Conservation (phyloP, 2,888 invertebrate species). For the Hemithea aestivaria region DNA sequence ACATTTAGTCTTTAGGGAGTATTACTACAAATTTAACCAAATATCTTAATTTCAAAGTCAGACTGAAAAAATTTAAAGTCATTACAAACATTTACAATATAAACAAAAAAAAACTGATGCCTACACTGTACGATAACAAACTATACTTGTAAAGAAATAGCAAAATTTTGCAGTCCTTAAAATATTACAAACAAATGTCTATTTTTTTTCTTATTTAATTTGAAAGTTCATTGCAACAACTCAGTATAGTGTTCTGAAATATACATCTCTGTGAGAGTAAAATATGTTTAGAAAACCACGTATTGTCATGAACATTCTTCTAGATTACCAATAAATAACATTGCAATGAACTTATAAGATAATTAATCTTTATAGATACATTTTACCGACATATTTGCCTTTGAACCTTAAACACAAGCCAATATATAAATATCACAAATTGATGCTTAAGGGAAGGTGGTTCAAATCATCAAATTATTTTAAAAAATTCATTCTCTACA, state of each 20-base stretch:
- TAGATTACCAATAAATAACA: slow-evolving; percentile 38
- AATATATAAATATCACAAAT: slow-evolving; percentile 67
- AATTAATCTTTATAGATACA: slow-evolving; percentile 26
- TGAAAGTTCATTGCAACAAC: slow-evolving; percentile 49
- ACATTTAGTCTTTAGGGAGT: slow-evolving; percentile 35
- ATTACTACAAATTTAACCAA: slow-evolving; percentile 19
- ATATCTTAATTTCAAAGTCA: slow-evolving; percentile 32
- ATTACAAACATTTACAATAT: slow-evolving; percentile 39
- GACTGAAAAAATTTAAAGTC: slow-evolving; percentile 40
- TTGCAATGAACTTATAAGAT: slow-evolving; percentile 44
- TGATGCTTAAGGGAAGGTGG: slow-evolving; percentile 54
- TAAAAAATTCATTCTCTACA: slow-evolving; percentile 71
- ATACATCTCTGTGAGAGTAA: slow-evolving; percentile 47
- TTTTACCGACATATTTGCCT: slow-evolving; percentile 34
- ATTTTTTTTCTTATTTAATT: slow-evolving; percentile 55
- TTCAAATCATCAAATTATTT: slow-evolving; percentile 48
- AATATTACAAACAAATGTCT: slow-evolving; percentile 49
- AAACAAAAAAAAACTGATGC: slow-evolving; percentile 44
- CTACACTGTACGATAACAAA: slow-evolving; percentile 46
- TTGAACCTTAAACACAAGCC: slow-evolving; percentile 51
- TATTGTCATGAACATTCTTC: slow-evolving; percentile 48
- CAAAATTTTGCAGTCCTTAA: slow-evolving; percentile 68
- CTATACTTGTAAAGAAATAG: slow-evolving; percentile 61
- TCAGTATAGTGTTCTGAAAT: slow-evolving; percentile 37
- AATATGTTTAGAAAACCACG: slow-evolving; percentile 47